These are phyloP conservation scores for Melipona quadrifasciata DNA, from an alignment of 1,140 invertebrate genomes.

Conservation along the genomic window DNA sequence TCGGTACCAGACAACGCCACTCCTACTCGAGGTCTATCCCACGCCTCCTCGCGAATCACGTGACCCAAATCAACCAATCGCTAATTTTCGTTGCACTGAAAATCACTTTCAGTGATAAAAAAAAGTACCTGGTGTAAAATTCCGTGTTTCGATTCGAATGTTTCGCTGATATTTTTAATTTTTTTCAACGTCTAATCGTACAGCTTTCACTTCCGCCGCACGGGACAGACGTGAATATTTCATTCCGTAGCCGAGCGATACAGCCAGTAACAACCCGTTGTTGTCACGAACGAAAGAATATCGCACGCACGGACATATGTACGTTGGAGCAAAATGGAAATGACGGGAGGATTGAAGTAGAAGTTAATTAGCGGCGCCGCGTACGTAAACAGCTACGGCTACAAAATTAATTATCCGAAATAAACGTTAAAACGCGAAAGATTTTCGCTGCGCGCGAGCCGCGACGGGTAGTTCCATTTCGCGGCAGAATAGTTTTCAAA, in stretches of 20 bases:
- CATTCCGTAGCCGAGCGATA: background rate
- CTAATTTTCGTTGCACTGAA: no score
- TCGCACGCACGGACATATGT: no score
- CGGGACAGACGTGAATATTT: background rate
- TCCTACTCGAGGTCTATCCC: no score
- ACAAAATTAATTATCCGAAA: constrained; percentile 35
- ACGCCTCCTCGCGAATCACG: no score
- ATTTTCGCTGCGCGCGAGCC: background rate
- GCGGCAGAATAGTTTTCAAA: constrained; percentile 48
- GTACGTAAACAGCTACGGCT: constrained; percentile 1
- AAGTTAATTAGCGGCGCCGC: constrained; percentile 11
- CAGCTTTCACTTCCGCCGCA: background rate
- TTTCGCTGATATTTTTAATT: background rate
- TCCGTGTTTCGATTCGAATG: background rate
- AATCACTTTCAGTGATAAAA: no score
- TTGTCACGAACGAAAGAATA: background rate
- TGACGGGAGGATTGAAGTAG: background rate
- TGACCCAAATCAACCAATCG: no score
- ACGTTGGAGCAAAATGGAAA: background rate
- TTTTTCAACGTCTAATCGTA: background rate
- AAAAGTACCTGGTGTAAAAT: background rate
- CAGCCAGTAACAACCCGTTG: background rate
- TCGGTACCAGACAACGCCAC: no score
- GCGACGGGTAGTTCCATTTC: constrained; percentile 25
- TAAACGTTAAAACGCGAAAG: constrained; percentile 22